A percentile compares a stretch with the other conserved stretches of the same genome.
These are phyloP conservation scores for Patella ulyssiponensis DNA, from an alignment of 2,888 invertebrate genomes.

Conservation along the genomic window DNA sequence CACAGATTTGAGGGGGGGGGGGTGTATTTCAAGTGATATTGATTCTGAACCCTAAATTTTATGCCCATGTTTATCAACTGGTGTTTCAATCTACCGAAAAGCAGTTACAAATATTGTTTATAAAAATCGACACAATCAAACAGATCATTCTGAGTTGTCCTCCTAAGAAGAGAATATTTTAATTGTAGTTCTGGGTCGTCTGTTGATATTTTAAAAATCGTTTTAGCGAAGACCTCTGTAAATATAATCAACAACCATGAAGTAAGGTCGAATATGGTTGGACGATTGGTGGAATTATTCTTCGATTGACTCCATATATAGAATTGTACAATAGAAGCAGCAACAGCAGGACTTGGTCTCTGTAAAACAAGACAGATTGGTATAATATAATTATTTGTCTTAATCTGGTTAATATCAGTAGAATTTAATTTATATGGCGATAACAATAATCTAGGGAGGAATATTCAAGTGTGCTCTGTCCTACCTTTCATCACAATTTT, in stretches of 20 bases:
- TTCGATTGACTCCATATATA: constrained; percentile 46
- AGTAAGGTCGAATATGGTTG: not conserved
- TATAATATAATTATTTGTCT: not conserved
- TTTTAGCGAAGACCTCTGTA: not conserved
- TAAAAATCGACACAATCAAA: not conserved
- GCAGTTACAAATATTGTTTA: not conserved
- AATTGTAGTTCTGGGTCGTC: not conserved
- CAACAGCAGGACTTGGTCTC: constrained; percentile 52
- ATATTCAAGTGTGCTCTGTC: too few relatives aligned
- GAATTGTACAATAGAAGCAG: constrained; percentile 51
- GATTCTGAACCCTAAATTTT: too few relatives aligned
- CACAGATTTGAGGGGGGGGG: too few relatives aligned
- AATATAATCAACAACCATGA: not conserved
- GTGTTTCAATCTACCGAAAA: too few relatives aligned
- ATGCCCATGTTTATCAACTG: too few relatives aligned
- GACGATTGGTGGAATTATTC: not conserved
- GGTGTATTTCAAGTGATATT: too few relatives aligned
- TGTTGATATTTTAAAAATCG: not conserved
- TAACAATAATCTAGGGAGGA: too few relatives aligned
- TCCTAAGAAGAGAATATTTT: not conserved
- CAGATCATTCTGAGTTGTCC: not conserved
- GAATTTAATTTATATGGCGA: not conserved
- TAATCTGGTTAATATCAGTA: not conserved
- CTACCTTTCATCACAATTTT: too few relatives aligned
- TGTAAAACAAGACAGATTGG: constrained; percentile 26